Conservation (phyloP, 2,113 vertebrate species). For the Spheniscus mendiculus region DNA sequence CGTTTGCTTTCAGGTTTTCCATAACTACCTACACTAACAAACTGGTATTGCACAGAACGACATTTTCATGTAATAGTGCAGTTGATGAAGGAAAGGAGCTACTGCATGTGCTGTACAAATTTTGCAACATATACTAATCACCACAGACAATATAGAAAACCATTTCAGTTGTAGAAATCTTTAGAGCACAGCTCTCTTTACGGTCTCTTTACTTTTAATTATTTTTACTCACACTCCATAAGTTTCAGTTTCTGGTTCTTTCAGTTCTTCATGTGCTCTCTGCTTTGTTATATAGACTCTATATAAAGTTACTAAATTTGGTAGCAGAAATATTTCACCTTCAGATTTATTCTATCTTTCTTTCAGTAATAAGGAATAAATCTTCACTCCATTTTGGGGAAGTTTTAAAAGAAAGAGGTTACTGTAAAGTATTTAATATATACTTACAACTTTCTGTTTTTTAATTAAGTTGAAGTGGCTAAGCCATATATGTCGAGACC, state of each 20-base stretch:
- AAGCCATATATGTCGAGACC: background rate
- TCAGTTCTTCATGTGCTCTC: background rate
- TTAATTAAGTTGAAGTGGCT: background rate
- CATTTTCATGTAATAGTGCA: background rate
- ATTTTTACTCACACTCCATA: slow-evolving; percentile 36
- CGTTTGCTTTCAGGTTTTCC: background rate
- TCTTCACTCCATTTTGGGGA: background rate
- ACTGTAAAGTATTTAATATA: background rate
- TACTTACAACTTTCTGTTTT: background rate
- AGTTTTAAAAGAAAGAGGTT: background rate
- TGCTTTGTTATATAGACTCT: background rate
- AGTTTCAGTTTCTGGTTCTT: slow-evolving; percentile 9
- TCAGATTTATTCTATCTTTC: background rate
- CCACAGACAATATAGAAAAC: background rate
- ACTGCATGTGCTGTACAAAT: background rate
- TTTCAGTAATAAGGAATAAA: background rate
- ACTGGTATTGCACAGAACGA: background rate
- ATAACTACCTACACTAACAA: background rate
- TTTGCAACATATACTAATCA: background rate
- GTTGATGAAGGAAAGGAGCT: background rate
- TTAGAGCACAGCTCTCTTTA: background rate
- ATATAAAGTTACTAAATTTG: background rate
- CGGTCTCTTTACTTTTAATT: slow-evolving; percentile 23
- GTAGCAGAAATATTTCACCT: background rate
- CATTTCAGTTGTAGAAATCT: background rate